phyloP scores from a whole-genome alignment of 2,888 invertebrate genomes.

The Callosobruchus maculatus region DNA sequence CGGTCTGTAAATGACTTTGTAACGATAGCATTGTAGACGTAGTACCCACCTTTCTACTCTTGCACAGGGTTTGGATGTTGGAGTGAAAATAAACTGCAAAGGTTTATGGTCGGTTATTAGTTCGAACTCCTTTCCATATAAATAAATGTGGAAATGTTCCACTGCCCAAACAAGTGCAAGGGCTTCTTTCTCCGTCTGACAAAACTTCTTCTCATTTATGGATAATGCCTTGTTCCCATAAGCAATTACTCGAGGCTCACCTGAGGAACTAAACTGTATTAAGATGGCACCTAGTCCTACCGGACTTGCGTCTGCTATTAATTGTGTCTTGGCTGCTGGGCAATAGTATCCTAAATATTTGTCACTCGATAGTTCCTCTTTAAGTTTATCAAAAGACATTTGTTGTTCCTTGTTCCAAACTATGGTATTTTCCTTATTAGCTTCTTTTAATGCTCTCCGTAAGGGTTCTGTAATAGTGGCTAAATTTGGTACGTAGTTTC shows the following conservation, averaged over 20 bases:
- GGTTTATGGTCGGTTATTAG: too few species aligned
- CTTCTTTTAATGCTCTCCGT: slow-evolving; percentile 10
- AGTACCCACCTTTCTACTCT: neutral
- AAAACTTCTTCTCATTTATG: too few species aligned
- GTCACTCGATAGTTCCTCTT: slow-evolving; percentile 6
- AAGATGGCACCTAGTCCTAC: slow-evolving; percentile 30
- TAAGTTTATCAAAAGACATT: slow-evolving; percentile 9
- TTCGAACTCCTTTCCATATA: slow-evolving; percentile 32
- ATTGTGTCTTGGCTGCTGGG: slow-evolving; percentile 20
- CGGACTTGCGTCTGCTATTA: slow-evolving; percentile 32
- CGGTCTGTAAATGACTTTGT: neutral
- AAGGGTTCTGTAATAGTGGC: slow-evolving; percentile 14
- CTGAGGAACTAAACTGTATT: slow-evolving; percentile 20
- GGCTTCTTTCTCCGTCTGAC: too few species aligned
- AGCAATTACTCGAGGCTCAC: too few species aligned
- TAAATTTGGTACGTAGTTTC: slow-evolving; percentile 12
- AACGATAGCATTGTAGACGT: neutral
- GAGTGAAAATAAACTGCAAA: slow-evolving; percentile 1
- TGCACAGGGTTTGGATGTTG: neutral
- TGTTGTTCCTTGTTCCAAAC: slow-evolving; percentile 7
- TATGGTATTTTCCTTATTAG: slow-evolving; percentile 6
- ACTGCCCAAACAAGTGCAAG: too few species aligned
- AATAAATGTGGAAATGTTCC: too few species aligned
- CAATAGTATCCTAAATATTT: slow-evolving; percentile 27
- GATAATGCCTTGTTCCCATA: too few species aligned